Conservation (phyloP, 2,888 invertebrate species). For the Watsonalla binaria region DNA sequence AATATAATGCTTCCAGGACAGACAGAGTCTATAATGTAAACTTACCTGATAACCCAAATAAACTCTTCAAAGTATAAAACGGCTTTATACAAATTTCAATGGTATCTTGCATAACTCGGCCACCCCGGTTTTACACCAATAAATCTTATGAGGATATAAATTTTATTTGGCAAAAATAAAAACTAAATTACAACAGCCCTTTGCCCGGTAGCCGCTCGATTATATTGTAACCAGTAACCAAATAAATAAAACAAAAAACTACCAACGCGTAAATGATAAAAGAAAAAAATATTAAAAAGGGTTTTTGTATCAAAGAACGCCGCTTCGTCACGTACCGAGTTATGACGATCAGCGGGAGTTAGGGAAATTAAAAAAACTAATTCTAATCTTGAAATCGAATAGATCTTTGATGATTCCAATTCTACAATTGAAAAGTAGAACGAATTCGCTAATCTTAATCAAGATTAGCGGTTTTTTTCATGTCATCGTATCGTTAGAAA, state of each 20-base stretch:
- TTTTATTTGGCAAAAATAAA: conserved; percentile 78
- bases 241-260: conserved; percentile 60
- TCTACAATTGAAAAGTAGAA: conserved; percentile 31
- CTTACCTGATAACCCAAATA: background rate
- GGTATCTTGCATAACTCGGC: conserved; percentile 15
- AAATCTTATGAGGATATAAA: conserved; percentile 64
- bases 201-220: conserved; percentile 74
- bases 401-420: conserved; percentile 33
- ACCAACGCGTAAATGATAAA: conserved; percentile 39
- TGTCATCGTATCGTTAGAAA: background rate
- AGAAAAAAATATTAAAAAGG: conserved; percentile 59
- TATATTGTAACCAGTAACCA: conserved; percentile 73
- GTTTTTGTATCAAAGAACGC: conserved; percentile 59
- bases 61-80: background rate
- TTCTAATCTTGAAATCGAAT: conserved; percentile 33
- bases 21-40: background rate
- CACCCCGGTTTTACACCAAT: conserved; percentile 49
- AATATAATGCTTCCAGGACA: background rate
- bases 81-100: background rate
- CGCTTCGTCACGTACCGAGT: conserved; percentile 72
- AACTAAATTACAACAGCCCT: conserved; percentile 71
- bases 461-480: background rate
- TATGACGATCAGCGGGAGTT: conserved; percentile 71
- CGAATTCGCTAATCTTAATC: conserved; percentile 40
- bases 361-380: conserved; percentile 62